Evolutionary conservation across 2,888 invertebrate genomes (phyloP).

Genomic region (Parnassius orleans): DNA sequence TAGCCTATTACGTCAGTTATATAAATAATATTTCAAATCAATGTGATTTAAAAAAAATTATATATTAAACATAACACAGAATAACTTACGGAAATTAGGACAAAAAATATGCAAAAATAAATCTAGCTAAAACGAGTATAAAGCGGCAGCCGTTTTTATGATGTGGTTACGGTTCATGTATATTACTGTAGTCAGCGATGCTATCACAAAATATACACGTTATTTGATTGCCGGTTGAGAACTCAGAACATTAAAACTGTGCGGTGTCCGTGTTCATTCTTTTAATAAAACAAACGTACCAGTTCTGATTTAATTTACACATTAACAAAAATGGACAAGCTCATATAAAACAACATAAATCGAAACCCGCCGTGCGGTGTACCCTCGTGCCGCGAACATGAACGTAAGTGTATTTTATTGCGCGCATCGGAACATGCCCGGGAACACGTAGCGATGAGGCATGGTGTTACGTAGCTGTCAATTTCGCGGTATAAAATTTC

Average conservation of each 20-base stretch:
- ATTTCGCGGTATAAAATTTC: slow-evolving; percentile 75
- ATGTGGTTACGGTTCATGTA: slow-evolving; percentile 12
- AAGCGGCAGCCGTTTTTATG: slow-evolving; percentile 4
- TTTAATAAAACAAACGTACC: slow-evolving; percentile 28
- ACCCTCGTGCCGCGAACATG: slow-evolving; percentile 51
- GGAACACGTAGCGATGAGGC: slow-evolving; percentile 59
- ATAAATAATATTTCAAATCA: background rate
- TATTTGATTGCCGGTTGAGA: slow-evolving; percentile 10
- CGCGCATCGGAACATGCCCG: slow-evolving; percentile 57
- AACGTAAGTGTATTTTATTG: slow-evolving; percentile 61
- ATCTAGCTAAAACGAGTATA: too few relatives aligned
- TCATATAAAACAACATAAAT: slow-evolving; percentile 71
- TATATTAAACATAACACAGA: background rate
- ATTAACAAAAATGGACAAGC: slow-evolving; percentile 75
- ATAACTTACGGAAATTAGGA: slow-evolving; percentile 1
- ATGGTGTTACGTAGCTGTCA: slow-evolving; percentile 66
- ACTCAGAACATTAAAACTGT: slow-evolving; percentile 15
- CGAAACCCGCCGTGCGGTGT: slow-evolving; percentile 63
- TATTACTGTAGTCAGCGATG: slow-evolving; percentile 8
- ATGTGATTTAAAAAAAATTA: background rate
- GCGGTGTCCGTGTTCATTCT: slow-evolving; percentile 22
- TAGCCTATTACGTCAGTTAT: too few relatives aligned
- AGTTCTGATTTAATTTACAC: slow-evolving; percentile 68
- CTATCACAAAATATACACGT: slow-evolving; percentile 18
- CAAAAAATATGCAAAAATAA: slow-evolving; percentile 20